Conservation (phyloP, 2,113 vertebrate species). For the Thamnophis sirtalis region DNA sequence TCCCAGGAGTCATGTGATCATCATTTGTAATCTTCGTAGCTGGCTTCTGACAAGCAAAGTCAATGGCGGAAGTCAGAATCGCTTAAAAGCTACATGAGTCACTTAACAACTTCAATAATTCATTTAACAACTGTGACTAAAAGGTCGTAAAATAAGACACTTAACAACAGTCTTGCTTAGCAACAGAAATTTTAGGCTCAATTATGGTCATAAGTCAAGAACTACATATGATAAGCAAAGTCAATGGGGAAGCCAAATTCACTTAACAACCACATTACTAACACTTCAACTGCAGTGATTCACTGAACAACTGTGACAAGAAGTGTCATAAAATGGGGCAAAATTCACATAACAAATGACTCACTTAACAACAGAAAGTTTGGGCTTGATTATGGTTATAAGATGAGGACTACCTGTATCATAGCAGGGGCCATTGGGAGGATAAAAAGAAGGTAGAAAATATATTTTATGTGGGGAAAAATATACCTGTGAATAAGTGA, state of each 20-base stretch:
- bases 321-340: too few relatives aligned
- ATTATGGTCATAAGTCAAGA: neutral
- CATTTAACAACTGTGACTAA: neutral
- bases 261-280: too few relatives aligned
- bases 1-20: neutral
- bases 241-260: too few relatives aligned
- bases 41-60: too few relatives aligned
- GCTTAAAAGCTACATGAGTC: too few relatives aligned
- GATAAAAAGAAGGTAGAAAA: neutral
- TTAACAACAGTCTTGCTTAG: neutral
- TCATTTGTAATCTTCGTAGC: neutral
- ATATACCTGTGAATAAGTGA: neutral
- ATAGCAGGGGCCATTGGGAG: neutral
- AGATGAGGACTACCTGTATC: too few relatives aligned
- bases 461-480: neutral
- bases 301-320: too few relatives aligned
- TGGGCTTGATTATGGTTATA: too few relatives aligned
- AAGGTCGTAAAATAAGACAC: neutral
- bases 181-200: neutral
- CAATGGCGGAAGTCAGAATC: neutral
- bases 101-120: neutral
- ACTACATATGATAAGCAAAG: neutral
- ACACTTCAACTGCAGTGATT: too few relatives aligned
- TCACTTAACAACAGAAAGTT: too few relatives aligned
- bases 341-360: too few relatives aligned